phyloP scores from a whole-genome alignment of 1,140 invertebrate genomes.

The Homarus americanus region DNA sequence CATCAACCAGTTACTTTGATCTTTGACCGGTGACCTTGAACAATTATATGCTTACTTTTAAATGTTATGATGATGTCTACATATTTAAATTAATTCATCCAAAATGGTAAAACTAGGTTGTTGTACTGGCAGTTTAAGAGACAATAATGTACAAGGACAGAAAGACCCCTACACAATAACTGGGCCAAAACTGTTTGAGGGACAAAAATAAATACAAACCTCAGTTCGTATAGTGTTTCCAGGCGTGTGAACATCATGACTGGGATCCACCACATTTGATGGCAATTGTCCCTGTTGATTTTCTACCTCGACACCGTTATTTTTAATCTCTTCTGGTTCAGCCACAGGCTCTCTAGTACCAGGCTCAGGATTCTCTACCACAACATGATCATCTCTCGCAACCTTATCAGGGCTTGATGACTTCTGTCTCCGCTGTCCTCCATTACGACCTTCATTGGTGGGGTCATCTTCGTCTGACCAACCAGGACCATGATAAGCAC shows the following conservation, averaged over 20 bases:
- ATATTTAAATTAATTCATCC: too few species aligned
- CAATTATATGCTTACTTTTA: too few species aligned
- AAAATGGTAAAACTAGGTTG: too few species aligned
- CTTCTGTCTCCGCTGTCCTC: slow-evolving; percentile 34
- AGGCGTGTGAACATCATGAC: slow-evolving; percentile 12
- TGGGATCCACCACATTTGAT: slow-evolving; percentile 5
- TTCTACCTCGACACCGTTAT: slow-evolving; percentile 46
- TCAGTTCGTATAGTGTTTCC: slow-evolving; percentile 19
- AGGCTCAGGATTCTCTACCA: slow-evolving; percentile 14
- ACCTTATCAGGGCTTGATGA: slow-evolving; percentile 65
- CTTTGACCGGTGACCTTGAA: too few species aligned
- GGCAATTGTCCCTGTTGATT: neutral
- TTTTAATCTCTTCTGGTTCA: slow-evolving; percentile 30
- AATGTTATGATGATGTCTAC: too few species aligned
- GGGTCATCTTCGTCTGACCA: slow-evolving; percentile 75
- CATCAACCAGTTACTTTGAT: too few species aligned
- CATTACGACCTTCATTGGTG: slow-evolving; percentile 69
- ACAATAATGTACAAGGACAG: too few species aligned
- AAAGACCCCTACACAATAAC: too few species aligned
- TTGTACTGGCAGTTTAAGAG: too few species aligned
- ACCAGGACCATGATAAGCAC: slow-evolving; percentile 83
- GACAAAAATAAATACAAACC: slow-evolving; percentile 6
- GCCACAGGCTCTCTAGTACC: slow-evolving; percentile 14
- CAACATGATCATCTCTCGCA: slow-evolving; percentile 45
- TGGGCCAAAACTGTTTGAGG: too few species aligned